These are phyloP conservation scores for Fundulus diaphanus DNA, from an alignment of 2,797 vertebrate genomes.

Conservation along the genomic window DNA sequence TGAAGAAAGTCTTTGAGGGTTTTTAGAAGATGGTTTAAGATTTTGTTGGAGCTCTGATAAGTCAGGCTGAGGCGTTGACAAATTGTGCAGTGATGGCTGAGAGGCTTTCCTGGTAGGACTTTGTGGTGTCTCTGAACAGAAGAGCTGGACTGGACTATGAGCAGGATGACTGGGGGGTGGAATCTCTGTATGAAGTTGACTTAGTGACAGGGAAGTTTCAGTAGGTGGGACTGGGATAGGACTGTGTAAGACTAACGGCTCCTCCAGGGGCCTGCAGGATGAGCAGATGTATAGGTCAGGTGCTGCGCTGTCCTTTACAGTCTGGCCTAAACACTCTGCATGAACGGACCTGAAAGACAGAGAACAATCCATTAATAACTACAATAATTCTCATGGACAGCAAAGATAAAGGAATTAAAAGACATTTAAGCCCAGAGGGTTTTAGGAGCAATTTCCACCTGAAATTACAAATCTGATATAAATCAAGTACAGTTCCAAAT, in stretches of 20 bases:
- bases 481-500: no score
- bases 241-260: constrained; percentile 20
- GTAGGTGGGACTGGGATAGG: background rate
- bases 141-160: constrained; percentile 1
- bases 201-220: constrained; percentile 18
- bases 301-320: constrained; percentile 38
- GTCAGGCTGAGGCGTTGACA: background rate
- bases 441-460: no score
- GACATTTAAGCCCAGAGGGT: no score
- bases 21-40: background rate
- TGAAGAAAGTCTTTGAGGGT: background rate
- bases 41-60: background rate
- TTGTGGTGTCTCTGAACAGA: constrained; percentile 18
- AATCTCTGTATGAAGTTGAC: constrained; percentile 9
- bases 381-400: background rate
- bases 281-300: constrained; percentile 65
- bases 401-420: background rate
- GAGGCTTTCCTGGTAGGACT: constrained; percentile 9
- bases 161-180: constrained; percentile 3
- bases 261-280: constrained; percentile 56
- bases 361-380: background rate
- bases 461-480: no score
- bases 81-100: constrained; percentile 6
- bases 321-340: constrained; percentile 58
- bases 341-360: constrained; percentile 67